These are phyloP conservation scores for Mimas tiliae DNA, from an alignment of 2,888 invertebrate species.

Conservation along the genomic window DNA sequence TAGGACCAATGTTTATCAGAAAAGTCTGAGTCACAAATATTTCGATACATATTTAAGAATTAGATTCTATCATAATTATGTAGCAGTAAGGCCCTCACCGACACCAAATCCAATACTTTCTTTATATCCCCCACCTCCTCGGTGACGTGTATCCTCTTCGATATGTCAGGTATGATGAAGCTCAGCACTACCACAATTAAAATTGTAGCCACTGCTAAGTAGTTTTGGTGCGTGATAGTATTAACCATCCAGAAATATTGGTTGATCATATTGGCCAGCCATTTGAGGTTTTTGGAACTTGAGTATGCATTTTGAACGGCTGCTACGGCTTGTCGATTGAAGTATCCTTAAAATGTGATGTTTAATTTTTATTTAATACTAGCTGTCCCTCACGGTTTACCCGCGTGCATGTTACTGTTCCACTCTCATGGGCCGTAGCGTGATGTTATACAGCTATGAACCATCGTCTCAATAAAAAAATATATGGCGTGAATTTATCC, in stretches of 20 bases:
- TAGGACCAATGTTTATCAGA: too few species aligned
- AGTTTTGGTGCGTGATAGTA: slow-evolving; percentile 47
- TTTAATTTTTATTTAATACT: neutral
- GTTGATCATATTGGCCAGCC: slow-evolving; percentile 33
- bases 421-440: too few species aligned
- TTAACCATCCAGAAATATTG: slow-evolving; percentile 44
- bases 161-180: slow-evolving; percentile 60
- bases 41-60: too few species aligned
- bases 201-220: slow-evolving; percentile 51
- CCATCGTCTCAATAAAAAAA: too few species aligned
- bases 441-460: too few species aligned
- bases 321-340: neutral
- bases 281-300: slow-evolving; percentile 26
- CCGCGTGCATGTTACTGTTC: too few species aligned
- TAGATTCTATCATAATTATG: too few species aligned
- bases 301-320: neutral
- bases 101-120: slow-evolving; percentile 55
- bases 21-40: too few species aligned
- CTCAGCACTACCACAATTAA: slow-evolving; percentile 57
- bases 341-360: slow-evolving; percentile 11
- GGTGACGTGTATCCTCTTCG: slow-evolving; percentile 54
- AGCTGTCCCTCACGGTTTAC: too few species aligned
- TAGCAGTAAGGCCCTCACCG: slow-evolving; percentile 47
- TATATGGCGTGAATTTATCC: too few species aligned
- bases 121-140: slow-evolving; percentile 62